Conservation (phyloP, 2,888 invertebrate species). For the Drosophila glabriapex region DNA sequence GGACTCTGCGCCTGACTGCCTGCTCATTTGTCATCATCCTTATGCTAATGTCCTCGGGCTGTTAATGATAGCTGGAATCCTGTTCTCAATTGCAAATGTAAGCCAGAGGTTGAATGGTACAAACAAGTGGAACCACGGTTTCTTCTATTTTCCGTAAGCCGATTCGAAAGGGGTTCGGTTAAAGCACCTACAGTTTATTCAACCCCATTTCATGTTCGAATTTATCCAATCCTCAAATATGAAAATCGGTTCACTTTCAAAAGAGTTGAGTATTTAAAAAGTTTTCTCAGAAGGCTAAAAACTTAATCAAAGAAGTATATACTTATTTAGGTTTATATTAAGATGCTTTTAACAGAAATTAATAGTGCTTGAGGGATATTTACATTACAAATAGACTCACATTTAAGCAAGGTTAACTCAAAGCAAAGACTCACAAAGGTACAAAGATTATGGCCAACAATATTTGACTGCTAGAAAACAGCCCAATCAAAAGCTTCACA, state of each 20-base stretch:
- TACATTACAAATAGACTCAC: background rate
- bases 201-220: background rate
- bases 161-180: background rate
- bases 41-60: slow-evolving; percentile 70
- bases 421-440: background rate
- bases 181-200: background rate
- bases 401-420: background rate
- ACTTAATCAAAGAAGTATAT: background rate
- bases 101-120: slow-evolving; percentile 4
- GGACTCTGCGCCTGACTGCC: slow-evolving; percentile 46
- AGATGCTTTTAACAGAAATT: background rate
- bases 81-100: background rate
- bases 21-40: slow-evolving; percentile 73
- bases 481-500: background rate
- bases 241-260: background rate
- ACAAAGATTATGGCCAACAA: background rate
- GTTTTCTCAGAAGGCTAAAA: background rate
- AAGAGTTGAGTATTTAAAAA: background rate
- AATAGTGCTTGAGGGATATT: background rate
- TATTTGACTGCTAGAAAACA: background rate
- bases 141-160: background rate
- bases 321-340: background rate
- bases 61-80: slow-evolving; percentile 44
- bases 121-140: slow-evolving; percentile 4
- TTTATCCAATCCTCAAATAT: background rate